Conservation (phyloP, 2,888 invertebrate species). For the Stenurella melanura region DNA sequence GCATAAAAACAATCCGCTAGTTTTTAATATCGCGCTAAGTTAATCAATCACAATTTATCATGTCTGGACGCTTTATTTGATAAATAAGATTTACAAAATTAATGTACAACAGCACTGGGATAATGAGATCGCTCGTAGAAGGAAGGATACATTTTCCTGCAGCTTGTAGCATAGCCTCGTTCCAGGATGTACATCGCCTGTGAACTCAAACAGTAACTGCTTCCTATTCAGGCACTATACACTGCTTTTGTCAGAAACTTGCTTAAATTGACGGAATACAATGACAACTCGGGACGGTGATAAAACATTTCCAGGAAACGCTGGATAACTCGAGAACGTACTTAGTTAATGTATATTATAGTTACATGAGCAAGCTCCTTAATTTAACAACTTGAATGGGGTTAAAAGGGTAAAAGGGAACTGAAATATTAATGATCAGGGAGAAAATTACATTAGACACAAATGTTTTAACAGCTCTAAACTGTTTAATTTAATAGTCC, state of each 20-base stretch:
- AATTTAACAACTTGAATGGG: background rate
- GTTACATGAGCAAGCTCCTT: no score
- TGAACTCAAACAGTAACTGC: background rate
- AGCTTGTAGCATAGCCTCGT: background rate
- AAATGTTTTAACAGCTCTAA: no score
- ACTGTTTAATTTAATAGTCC: no score
- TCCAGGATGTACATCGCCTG: constrained; percentile 1
- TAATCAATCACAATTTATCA: constrained; percentile 12
- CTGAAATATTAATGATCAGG: background rate
- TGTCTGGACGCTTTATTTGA: background rate
- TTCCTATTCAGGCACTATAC: background rate
- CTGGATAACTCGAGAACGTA: background rate
- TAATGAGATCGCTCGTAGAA: background rate
- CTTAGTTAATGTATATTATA: background rate
- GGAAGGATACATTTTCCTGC: background rate
- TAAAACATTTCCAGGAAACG: background rate
- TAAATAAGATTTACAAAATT: constrained; percentile 12
- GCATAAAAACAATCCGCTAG: background rate
- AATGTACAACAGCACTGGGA: background rate
- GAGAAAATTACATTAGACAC: no score
- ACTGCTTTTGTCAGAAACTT: constrained; percentile 11
- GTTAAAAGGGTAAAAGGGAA: background rate
- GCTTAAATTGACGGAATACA: constrained; percentile 4
- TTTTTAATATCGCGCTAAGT: background rate
- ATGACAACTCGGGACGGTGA: background rate